Evolutionary conservation across 1,140 invertebrate species (phyloP), one percentile per base, ranked within the genome.

Genomic region (Physella acuta): DNA sequence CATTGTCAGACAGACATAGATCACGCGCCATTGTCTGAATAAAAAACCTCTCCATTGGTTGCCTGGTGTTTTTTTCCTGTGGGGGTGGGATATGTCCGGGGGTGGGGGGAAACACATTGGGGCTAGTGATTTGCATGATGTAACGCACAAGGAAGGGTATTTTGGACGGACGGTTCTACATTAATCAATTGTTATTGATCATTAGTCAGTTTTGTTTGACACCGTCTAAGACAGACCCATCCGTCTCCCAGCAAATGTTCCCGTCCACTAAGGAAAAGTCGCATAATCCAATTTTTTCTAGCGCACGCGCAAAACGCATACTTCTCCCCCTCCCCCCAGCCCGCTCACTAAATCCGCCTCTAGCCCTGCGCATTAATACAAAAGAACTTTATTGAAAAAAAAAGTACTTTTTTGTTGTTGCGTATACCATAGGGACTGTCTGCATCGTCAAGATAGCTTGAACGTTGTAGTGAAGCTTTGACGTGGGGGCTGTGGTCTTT

Each of bases 1-100:
- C 53, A 58, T 20, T 33, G 56, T 33, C 56, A 58, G 56, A 58
- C 56, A 58, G 56, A 58, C 56, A 58, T 58, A 58, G 56, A 58
- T 58, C 56, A 58, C 56, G 56, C 36, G 31, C 36, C 56, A 58
- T 58, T 58, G 31, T 58, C 30, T 1, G 56, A 58, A 58, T 58
- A 58, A 58, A 34, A 58, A 58, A 20, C 17, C 56, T n/a, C n/a
- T n/a, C n/a, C n/a, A n/a, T n/a, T n/a, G n/a, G n/a, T n/a, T n/a
- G 56, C 36, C 30, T 58, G 56, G 31, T 17, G 56, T 33, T 58
- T 34, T 33, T 58, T 33, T 34, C 20, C 8, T 30, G n/a, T 14
- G 17, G 56, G 56, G 20, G 30, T 33, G n/a, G n/a, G n/a, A n/a
- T n/a, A n/a, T n/a, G n/a, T n/a, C n/a, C n/a, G n/a, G n/a, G n/a